Conservation (phyloP, 2,113 vertebrate species). For the Gobius niger region DNA sequence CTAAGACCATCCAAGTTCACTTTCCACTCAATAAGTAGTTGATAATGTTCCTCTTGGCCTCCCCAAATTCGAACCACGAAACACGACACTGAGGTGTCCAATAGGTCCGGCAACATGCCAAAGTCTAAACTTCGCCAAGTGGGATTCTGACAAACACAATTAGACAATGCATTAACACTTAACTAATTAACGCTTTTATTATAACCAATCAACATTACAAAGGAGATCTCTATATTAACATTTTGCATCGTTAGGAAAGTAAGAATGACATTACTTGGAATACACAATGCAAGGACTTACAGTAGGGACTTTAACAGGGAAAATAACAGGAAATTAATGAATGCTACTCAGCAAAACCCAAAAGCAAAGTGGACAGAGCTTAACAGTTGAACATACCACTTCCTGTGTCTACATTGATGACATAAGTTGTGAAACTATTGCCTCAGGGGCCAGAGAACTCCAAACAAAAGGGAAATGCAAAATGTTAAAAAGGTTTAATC, state of each 20-base stretch:
- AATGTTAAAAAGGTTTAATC: not conserved
- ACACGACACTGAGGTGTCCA: slow-evolving; percentile 94
- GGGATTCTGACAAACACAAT: slow-evolving; percentile 83
- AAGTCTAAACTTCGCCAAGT: slow-evolving; percentile 98
- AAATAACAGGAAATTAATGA: slow-evolving; percentile 39
- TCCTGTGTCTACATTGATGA: slow-evolving; percentile 7
- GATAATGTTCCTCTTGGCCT: slow-evolving; percentile 84
- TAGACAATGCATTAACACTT: not conserved
- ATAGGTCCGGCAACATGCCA: slow-evolving; percentile 90
- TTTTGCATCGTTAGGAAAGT: slow-evolving; percentile 4
- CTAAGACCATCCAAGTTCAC: slow-evolving; percentile 93
- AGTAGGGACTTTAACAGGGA: slow-evolving; percentile 51
- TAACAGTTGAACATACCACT: slow-evolving; percentile 27
- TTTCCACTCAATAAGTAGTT: slow-evolving; percentile 95
- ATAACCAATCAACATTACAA: not conserved
- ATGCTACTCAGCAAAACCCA: slow-evolving; percentile 38
- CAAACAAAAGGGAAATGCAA: not conserved
- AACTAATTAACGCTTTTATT: not conserved
- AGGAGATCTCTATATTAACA: slow-evolving; percentile 32
- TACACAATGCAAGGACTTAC: slow-evolving; percentile 18
- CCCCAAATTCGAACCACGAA: slow-evolving; percentile 98
- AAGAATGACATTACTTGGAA: slow-evolving; percentile 21
- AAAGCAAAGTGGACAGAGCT: slow-evolving; percentile 30
- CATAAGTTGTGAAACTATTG: not conserved
- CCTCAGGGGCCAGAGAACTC: not conserved